These are phyloP conservation scores for Drosophila kurseongensis DNA, from an alignment of 1,140 invertebrate genomes.

Conservation along the genomic window DNA sequence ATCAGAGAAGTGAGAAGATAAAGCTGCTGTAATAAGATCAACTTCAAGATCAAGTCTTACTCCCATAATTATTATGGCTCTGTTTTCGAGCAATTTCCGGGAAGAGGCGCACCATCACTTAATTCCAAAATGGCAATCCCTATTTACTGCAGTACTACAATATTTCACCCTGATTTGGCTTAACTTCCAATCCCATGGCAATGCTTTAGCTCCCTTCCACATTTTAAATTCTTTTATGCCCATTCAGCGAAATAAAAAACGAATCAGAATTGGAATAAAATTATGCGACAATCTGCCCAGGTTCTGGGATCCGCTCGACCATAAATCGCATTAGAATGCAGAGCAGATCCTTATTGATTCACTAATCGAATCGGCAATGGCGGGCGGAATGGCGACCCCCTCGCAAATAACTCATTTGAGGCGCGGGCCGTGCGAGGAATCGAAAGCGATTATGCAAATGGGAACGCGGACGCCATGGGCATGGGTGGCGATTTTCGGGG, in stretches of 20 bases:
- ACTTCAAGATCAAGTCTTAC: neutral
- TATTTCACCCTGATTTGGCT: conserved; percentile 18
- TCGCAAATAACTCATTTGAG: conserved; percentile 78
- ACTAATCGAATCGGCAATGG: conserved; percentile 64
- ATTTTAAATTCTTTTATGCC: conserved; percentile 50
- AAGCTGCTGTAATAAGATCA: conserved; percentile 1
- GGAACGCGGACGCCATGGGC: conserved; percentile 34
- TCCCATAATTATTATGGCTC: conserved; percentile 12
- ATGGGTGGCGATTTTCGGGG: conserved; percentile 10
- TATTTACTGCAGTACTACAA: neutral
- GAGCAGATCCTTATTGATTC: conserved; percentile 81
- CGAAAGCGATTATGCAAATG: conserved; percentile 82
- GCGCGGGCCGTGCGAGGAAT: conserved; percentile 75
- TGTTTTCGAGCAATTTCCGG: conserved; percentile 13
- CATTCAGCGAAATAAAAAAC: conserved; percentile 40
- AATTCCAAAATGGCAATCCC: conserved; percentile 1
- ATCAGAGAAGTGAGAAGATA: conserved; percentile 4
- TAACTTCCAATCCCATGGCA: neutral
- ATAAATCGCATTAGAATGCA: conserved; percentile 76
- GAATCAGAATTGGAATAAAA: conserved; percentile 51
- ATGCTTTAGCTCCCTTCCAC: neutral
- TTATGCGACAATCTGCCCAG: conserved; percentile 48
- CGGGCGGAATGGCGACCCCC: conserved; percentile 60
- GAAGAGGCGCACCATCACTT: neutral
- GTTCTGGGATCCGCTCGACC: conserved; percentile 22